These are phyloP conservation scores for Leptosomus discolor DNA, from an alignment of 2,113 vertebrate genomes.

Conservation along the genomic window DNA sequence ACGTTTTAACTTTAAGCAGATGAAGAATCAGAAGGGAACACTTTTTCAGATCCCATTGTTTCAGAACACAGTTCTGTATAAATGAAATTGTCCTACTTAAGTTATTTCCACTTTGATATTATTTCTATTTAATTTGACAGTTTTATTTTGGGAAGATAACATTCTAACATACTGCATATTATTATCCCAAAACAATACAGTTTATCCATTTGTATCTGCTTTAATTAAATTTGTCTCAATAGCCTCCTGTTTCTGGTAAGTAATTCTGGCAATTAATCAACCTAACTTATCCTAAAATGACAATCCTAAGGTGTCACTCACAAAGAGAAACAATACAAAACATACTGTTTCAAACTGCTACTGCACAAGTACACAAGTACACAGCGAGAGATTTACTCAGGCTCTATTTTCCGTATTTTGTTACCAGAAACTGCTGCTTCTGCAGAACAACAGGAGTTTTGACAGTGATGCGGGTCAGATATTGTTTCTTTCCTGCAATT, in stretches of 20 bases:
- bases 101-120: slow-evolving; percentile 6
- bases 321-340: background rate
- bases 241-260: background rate
- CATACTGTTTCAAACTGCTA: background rate
- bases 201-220: background rate
- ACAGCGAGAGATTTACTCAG: background rate
- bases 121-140: background rate
- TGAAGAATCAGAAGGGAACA: background rate
- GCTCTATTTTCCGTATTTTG: background rate
- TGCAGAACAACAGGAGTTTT: background rate
- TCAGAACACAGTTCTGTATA: background rate
- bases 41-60: background rate
- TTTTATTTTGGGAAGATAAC: background rate
- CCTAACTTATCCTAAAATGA: background rate
- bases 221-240: background rate
- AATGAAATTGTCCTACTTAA: slow-evolving; percentile 22
- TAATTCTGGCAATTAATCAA: background rate
- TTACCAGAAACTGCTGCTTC: background rate
- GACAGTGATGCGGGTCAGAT: background rate
- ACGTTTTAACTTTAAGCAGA: slow-evolving; percentile 28
- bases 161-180: background rate
- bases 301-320: background rate
- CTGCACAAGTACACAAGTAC: too few relatives aligned
- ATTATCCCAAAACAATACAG: background rate
- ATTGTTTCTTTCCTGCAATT: background rate